These are phyloP conservation scores for Schizopygopsis malacanthus DNA, from an alignment of 2,797 vertebrate species.

Conservation along the genomic window DNA sequence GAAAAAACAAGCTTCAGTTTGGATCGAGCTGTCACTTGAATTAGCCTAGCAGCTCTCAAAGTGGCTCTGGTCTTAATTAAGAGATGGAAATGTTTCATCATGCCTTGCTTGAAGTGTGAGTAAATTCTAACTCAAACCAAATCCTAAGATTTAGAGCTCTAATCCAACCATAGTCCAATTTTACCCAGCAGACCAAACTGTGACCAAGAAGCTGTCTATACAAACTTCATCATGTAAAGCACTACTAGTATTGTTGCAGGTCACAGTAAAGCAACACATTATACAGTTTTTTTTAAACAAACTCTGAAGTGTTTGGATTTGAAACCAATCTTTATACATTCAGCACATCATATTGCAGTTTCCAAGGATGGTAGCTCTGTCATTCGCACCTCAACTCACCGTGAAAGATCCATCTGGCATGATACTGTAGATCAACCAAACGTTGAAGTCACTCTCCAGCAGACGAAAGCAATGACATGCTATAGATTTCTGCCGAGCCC, in stretches of 20 bases:
- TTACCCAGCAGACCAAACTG: constrained; percentile 19
- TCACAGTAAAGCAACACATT: too few relatives aligned
- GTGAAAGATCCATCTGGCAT: constrained; percentile 62
- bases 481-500: constrained; percentile 67
- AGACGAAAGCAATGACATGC: constrained; percentile 76
- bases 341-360: not conserved
- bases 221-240: not conserved
- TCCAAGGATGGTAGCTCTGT: not conserved
- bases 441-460: constrained; percentile 68
- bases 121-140: constrained; percentile 57
- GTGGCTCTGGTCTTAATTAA: constrained; percentile 57
- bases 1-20: constrained; percentile 44
- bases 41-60: constrained; percentile 50
- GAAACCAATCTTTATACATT: not conserved
- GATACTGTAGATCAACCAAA: constrained; percentile 63
- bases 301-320: constrained; percentile 29
- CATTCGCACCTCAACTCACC: not conserved
- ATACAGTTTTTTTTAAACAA: constrained; percentile 14
- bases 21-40: constrained; percentile 51
- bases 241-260: too few relatives aligned
- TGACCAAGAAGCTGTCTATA: constrained; percentile 33
- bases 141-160: constrained; percentile 49
- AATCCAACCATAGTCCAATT: constrained; percentile 49
- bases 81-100: constrained; percentile 57
- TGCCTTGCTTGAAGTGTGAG: constrained; percentile 58